Percentiles rank a stretch among this genome's conserved stretches.
Conservation (phyloP, 2,797 vertebrate species). For the Enteromius radiatus region DNA sequence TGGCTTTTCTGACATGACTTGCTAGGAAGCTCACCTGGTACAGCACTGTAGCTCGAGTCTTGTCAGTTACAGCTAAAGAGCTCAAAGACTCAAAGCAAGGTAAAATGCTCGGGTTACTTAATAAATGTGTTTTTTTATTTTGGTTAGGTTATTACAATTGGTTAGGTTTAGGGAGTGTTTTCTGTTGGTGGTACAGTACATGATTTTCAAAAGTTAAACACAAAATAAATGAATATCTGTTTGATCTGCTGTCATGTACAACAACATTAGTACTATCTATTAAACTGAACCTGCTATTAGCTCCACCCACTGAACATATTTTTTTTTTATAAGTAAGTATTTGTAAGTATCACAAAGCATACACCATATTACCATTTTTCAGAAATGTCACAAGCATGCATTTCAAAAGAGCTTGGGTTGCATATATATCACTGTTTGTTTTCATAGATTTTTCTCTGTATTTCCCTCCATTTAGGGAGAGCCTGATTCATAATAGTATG, state of each 20-base stretch:
- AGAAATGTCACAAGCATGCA: background rate
- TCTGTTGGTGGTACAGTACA: no score
- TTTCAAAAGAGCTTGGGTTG: background rate
- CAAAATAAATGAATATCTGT: background rate
- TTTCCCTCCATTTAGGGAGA: background rate
- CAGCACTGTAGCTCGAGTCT: background rate
- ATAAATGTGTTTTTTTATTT: background rate
- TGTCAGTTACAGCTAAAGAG: background rate
- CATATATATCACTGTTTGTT: conserved; percentile 2
- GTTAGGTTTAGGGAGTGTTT: background rate
- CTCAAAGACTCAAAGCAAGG: background rate
- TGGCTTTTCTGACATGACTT: background rate
- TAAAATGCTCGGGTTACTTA: background rate
- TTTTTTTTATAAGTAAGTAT: no score
- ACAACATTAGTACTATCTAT: background rate
- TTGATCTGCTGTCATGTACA: background rate
- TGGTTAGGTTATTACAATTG: background rate
- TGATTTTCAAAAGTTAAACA: background rate
- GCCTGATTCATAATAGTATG: conserved; percentile 41
- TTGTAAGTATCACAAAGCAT: background rate
- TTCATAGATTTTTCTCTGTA: background rate
- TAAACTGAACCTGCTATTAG: background rate
- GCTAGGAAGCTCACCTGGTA: background rate
- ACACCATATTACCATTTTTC: background rate
- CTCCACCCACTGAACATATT: background rate